Conservation (phyloP, 2,113 vertebrate genomes). For the Paedocypris sp. region DNA sequence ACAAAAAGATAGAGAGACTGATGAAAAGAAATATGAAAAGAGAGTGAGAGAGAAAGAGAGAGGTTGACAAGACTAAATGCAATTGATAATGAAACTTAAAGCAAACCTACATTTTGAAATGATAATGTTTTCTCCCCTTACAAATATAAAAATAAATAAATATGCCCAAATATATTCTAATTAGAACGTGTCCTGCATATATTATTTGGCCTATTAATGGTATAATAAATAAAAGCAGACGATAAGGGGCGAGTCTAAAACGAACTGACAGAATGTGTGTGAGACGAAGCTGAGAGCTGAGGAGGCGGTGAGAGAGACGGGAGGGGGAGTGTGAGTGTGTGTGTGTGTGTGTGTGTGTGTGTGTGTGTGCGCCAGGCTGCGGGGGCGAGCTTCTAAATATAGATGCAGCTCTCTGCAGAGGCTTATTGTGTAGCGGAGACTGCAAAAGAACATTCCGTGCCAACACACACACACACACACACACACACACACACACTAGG, state of each 20-base stretch:
- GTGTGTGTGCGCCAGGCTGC: conserved; percentile 32
- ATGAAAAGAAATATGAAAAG: neutral
- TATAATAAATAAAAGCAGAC: neutral
- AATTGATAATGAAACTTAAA: neutral
- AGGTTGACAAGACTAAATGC: too few relatives aligned
- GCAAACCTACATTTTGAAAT: neutral
- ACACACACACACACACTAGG: too few relatives aligned
- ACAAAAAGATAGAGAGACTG: conserved; percentile 31
- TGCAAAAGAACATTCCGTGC: conserved; percentile 42
- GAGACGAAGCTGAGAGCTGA: conserved; percentile 23
- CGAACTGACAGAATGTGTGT: conserved; percentile 2
- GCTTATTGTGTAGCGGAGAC: conserved; percentile 50
- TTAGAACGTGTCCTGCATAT: neutral
- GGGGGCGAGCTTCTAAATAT: conserved; percentile 57
- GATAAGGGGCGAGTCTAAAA: neutral
- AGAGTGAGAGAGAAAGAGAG: too few relatives aligned
- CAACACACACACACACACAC: conserved; percentile 22
- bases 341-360: conserved; percentile 10
- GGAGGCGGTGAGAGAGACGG: conserved; percentile 10
- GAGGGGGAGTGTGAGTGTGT: neutral
- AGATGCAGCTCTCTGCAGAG: conserved; percentile 56
- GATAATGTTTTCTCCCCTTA: neutral
- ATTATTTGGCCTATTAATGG: neutral
- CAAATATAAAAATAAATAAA: too few relatives aligned
- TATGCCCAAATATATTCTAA: too few relatives aligned